Evolutionary conservation across 2,113 vertebrate genomes (phyloP).

Genomic region (Ellobius talpinus): DNA sequence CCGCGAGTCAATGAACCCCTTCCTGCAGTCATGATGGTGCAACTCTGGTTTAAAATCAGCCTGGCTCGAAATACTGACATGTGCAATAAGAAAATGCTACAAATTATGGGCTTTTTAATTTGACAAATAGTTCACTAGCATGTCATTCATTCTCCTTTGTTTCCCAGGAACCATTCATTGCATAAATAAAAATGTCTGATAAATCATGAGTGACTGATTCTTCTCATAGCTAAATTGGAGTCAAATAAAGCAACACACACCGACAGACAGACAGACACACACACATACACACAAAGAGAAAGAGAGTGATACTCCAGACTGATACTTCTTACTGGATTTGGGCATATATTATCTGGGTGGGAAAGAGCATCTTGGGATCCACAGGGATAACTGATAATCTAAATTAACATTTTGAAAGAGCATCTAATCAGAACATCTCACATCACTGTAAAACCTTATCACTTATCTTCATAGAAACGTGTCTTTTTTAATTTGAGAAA

Average conservation of each 20-base stretch:
- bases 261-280: not conserved
- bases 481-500: not conserved
- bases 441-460: slow-evolving; percentile 38
- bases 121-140: not conserved
- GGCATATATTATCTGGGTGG: not conserved
- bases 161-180: not conserved
- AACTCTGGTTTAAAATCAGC: not conserved
- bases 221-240: not conserved
- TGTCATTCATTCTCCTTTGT: not conserved
- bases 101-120: not conserved
- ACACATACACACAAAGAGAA: not conserved
- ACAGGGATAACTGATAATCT: not conserved
- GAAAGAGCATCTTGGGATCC: slow-evolving; percentile 26
- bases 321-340: not conserved
- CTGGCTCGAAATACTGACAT: not conserved
- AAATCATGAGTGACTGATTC: not conserved
- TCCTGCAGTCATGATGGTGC: not conserved
- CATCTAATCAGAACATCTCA: slow-evolving; percentile 19
- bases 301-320: not conserved
- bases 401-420: slow-evolving; percentile 18
- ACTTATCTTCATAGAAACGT: slow-evolving; percentile 27
- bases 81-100: not conserved
- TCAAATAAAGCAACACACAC: not conserved
- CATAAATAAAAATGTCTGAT: not conserved
- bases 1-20: not conserved